Evolutionary conservation across 2,888 invertebrate species (phyloP).

Genomic region (Linnaemya vulpina): DNA sequence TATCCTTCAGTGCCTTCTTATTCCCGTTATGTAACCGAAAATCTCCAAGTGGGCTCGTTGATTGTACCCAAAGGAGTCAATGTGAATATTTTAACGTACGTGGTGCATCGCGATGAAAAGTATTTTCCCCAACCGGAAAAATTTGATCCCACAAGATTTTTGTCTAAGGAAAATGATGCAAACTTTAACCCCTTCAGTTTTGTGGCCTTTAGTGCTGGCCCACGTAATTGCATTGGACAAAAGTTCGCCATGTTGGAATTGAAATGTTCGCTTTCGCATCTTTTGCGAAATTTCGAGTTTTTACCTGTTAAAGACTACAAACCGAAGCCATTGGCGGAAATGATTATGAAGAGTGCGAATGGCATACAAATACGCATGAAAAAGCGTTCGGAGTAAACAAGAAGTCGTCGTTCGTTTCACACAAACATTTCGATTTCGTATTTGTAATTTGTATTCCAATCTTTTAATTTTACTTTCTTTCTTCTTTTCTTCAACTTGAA

Average conservation of each 20-base stretch:
- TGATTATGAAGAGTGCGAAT: conserved; percentile 81
- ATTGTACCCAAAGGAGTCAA: conserved; percentile 82
- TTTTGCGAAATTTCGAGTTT: conserved; percentile 80
- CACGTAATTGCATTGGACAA: conserved; percentile 82
- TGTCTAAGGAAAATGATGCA: conserved; percentile 75
- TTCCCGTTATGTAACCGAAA: conserved; percentile 83
- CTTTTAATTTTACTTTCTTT: no score
- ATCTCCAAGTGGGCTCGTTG: conserved; percentile 82
- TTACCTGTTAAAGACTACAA: conserved; percentile 77
- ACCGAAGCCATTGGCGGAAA: conserved; percentile 78
- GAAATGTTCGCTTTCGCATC: conserved; percentile 78
- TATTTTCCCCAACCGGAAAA: conserved; percentile 83
- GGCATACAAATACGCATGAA: conserved; percentile 79
- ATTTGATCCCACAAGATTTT: conserved; percentile 81
- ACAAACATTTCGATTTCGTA: no score
- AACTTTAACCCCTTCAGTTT: conserved; percentile 81
- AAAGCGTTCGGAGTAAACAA: conserved; percentile 69
- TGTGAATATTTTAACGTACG: conserved; percentile 81
- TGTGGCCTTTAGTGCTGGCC: conserved; percentile 81
- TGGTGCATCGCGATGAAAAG: conserved; percentile 83
- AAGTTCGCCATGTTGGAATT: conserved; percentile 82
- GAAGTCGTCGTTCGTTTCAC: no score
- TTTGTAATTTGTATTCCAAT: no score
- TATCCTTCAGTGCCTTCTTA: conserved; percentile 85
- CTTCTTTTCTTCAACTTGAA: no score